Evolutionary conservation across 2,888 invertebrate species (phyloP), one percentile per base, ranked within the genome.

Genomic region (Andrena trimmerana): DNA sequence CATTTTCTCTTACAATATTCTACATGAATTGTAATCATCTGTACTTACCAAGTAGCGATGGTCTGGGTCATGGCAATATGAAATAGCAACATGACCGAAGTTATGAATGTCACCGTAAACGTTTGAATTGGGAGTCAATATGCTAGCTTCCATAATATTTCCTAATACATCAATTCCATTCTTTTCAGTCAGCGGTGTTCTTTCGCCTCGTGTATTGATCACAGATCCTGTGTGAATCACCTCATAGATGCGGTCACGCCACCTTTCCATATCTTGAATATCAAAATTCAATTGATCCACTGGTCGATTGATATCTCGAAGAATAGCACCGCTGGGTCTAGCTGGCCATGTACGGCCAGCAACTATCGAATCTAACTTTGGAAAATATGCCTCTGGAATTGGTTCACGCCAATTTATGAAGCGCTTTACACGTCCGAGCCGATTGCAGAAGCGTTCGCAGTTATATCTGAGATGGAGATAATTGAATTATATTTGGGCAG

Each of bases 21-120:
- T 42, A 42, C 13, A 42, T 13, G 42, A 42, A 42, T 42, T 42
- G 42, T 42, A 42, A 42, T 42, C 4, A 42, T 42, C 16, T 42
- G 3, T 24, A 31, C 70, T 74, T 91, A 97, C 97, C 95, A 97
- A 93, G 92, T 97, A 96, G 78, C 96, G 95, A 91, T 96, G 96
- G 92, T 97, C 97, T 0, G 98, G 97, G 93, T 98, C 98, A 91
- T 98, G 98, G 2, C 96, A 94, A 92, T 96, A 97, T 0, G 97
- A 96, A 82, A 98, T 96, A 91, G 97, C 95, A 4, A 97, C 96
- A 91, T 98, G 98, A 0, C 97, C 97, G 94, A 97, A 95, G 94
- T 98, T 98, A 94, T 98, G 98, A 54, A 97, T 90, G 93, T 97
- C 97, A 0, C 98, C 98, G 92, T 97, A 97, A 91, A 96, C 95